A percentile compares a stretch with the other conserved stretches of the same genome.
These are phyloP conservation scores for Caenorhabditis auriculariae DNA, from an alignment of 2,888 invertebrate species.

Conservation along the genomic window DNA sequence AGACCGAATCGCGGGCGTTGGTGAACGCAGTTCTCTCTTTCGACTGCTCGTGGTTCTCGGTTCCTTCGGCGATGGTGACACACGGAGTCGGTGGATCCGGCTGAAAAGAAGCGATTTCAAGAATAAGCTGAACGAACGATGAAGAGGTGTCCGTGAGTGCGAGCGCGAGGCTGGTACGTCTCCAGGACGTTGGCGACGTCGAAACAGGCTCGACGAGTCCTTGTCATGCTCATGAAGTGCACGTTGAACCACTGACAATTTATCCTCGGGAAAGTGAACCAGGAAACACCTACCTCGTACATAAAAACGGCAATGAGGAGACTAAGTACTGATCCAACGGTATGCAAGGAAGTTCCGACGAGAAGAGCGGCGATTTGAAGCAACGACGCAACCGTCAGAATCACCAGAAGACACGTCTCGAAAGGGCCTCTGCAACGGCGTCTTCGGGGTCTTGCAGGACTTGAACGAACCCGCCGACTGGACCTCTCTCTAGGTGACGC, in stretches of 20 bases:
- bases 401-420: conserved; percentile 16
- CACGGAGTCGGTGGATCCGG: conserved; percentile 37
- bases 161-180: conserved; percentile 53
- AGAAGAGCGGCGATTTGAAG: conserved; percentile 2
- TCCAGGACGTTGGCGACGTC: conserved; percentile 56
- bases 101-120: conserved; percentile 15
- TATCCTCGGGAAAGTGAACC: too few relatives aligned
- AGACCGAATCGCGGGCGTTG: conserved; percentile 36
- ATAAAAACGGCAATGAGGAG: conserved; percentile 20
- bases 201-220: conserved; percentile 46
- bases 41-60: conserved; percentile 21
- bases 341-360: conserved; percentile 2
- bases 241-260: conserved; percentile 43
- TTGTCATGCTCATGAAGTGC: conserved; percentile 40
- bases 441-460: too few relatives aligned
- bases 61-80: conserved; percentile 26
- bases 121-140: conserved; percentile 3
- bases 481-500: too few relatives aligned
- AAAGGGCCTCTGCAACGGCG: conserved; percentile 21
- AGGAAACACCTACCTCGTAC: conserved; percentile 12
- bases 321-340: conserved; percentile 7
- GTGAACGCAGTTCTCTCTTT: conserved; percentile 38
- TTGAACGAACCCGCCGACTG: too few relatives aligned
- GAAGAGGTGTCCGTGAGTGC: conserved; percentile 55
- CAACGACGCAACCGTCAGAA: conserved; percentile 6